A percentile compares a stretch with the other conserved stretches of the same genome.
phyloP scores from a whole-genome alignment of 2,888 invertebrate genomes.

The Meganola albula region DNA sequence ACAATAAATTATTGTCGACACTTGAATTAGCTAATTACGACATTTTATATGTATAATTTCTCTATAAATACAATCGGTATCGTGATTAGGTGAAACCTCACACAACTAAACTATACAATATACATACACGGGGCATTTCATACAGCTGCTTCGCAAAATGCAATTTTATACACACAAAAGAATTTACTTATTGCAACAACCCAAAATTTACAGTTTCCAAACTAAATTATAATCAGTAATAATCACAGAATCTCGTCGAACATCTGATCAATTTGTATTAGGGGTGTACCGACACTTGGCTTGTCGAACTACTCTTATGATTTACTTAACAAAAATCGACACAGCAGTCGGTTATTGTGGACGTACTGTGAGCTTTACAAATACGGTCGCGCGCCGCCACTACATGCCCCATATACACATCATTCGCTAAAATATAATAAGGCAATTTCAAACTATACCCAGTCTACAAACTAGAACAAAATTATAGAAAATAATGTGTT shows the following conservation, averaged over 20 bases:
- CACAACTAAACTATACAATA: conserved; percentile 48
- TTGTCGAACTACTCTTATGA: no score
- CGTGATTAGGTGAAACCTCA: conserved; percentile 37
- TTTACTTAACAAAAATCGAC: conserved; percentile 3
- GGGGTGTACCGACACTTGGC: conserved; percentile 7
- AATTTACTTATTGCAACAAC: conserved; percentile 72
- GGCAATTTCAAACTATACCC: conserved; percentile 43
- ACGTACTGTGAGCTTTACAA: conserved; percentile 13
- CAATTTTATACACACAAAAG: conserved; percentile 53
- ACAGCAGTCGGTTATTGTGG: conserved; percentile 5
- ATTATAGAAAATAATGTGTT: conserved; percentile 40
- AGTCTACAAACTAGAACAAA: conserved; percentile 33
- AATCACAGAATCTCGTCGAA: conserved; percentile 47
- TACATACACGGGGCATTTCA: conserved; percentile 52
- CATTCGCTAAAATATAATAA: conserved; percentile 43
- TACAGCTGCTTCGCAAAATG: conserved; percentile 47
- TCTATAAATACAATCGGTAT: conserved; percentile 25
- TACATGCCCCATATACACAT: conserved; percentile 50
- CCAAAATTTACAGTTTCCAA: conserved; percentile 64
- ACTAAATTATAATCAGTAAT: conserved; percentile 44
- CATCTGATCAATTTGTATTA: conserved; percentile 13
- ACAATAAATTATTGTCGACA: conserved; percentile 33
- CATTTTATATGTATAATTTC: conserved; percentile 21
- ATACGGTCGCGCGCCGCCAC: conserved; percentile 23
- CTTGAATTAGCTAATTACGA: conserved; percentile 25